Percentiles rank a stretch among this genome's conserved stretches.
phyloP scores from a whole-genome alignment of 2,113 vertebrate genomes.

The Grantiella picta region DNA sequence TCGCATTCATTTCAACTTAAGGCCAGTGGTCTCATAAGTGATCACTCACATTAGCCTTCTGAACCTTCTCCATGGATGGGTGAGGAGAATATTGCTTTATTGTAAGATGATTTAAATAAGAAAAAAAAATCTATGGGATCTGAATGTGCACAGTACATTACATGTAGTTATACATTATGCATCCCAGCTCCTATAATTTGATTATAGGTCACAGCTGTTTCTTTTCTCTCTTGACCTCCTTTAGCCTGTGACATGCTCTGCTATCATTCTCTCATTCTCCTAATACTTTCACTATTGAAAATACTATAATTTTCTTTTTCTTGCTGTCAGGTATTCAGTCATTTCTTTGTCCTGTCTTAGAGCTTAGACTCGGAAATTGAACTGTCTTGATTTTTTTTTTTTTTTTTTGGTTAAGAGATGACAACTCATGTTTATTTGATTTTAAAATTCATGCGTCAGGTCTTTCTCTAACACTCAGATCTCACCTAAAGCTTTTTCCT shows the following conservation, averaged over 20 bases:
- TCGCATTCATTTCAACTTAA: background rate
- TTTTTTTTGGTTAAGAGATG: background rate
- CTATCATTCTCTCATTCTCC: background rate
- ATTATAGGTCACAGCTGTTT: background rate
- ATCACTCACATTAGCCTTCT: slow-evolving; percentile 25
- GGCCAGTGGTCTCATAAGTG: slow-evolving; percentile 1
- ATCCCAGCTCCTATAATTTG: background rate
- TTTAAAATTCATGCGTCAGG: background rate
- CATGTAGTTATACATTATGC: background rate
- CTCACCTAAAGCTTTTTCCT: slow-evolving; percentile 3
- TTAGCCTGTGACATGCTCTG: background rate
- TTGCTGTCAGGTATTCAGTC: background rate
- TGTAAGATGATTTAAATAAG: background rate
- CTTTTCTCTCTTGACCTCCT: slow-evolving; percentile 2
- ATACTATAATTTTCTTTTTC: background rate
- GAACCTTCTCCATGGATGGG: background rate
- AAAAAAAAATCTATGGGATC: background rate
- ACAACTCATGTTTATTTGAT: background rate
- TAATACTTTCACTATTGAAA: background rate
- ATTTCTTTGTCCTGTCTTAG: background rate
- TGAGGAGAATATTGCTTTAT: background rate
- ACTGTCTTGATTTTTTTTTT: background rate
- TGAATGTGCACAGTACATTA: background rate
- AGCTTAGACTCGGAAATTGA: background rate
- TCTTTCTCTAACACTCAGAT: background rate